Conservation (phyloP, 2,113 vertebrate species). For the Elephantulus edwardii region DNA sequence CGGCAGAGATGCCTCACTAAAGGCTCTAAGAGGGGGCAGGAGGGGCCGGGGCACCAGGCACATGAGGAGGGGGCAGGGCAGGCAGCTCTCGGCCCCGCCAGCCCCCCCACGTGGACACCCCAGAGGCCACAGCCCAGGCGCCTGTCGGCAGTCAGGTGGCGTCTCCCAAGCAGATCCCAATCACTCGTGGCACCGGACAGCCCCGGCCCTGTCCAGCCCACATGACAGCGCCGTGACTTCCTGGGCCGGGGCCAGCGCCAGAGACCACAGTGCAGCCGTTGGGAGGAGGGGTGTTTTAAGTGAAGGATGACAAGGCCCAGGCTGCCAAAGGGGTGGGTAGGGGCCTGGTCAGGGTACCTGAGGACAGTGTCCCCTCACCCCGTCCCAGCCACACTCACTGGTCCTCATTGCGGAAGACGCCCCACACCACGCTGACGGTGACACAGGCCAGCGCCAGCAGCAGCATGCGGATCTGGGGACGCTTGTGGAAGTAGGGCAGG, state of each 20-base stretch:
- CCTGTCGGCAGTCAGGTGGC: background rate
- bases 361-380: background rate
- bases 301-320: background rate
- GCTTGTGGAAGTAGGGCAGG: conserved; percentile 94
- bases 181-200: background rate
- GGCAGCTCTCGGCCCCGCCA: no score
- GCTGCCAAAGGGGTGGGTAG: background rate
- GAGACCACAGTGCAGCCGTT: background rate
- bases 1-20: no score
- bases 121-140: no score
- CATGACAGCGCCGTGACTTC: background rate
- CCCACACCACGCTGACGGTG: conserved; percentile 91
- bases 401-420: conserved; percentile 94
- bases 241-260: background rate
- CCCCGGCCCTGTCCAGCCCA: background rate
- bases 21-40: no score
- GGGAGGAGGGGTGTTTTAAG: background rate
- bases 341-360: background rate
- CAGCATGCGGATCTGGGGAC: conserved; percentile 91
- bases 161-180: background rate
- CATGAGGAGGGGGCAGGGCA: no score
- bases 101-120: no score
- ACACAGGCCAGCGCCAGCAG: conserved; percentile 89
- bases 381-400: conserved; percentile 86
- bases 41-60: no score